Evolutionary conservation across 2,113 vertebrate genomes (phyloP).

Genomic region (Pagrus major): DNA sequence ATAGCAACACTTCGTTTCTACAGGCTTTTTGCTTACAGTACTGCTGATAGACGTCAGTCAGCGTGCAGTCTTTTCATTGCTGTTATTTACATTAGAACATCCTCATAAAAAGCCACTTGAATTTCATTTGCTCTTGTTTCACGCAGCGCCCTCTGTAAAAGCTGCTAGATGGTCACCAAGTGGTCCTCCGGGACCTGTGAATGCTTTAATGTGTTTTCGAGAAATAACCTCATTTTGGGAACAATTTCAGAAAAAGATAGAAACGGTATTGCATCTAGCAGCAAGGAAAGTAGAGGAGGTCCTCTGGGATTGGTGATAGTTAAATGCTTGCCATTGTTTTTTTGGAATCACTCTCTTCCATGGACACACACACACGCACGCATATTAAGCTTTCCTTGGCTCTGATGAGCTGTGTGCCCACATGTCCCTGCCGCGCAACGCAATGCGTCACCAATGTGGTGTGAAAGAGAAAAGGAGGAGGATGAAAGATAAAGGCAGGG

Average conservation of each 20-base stretch:
- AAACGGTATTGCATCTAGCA: slow-evolving; percentile 12
- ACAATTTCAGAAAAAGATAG: slow-evolving; percentile 21
- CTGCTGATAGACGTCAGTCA: not conserved
- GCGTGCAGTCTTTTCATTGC: slow-evolving; percentile 7
- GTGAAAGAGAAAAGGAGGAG: slow-evolving; percentile 48
- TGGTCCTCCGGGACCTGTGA: slow-evolving; percentile 29
- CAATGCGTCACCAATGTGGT: slow-evolving; percentile 48
- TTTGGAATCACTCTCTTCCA: slow-evolving; percentile 13
- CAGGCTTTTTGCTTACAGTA: not conserved
- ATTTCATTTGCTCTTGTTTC: slow-evolving; percentile 4
- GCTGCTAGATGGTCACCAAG: slow-evolving; percentile 44
- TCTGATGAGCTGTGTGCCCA: slow-evolving; percentile 58
- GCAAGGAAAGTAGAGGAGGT: slow-evolving; percentile 23
- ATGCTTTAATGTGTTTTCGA: not conserved
- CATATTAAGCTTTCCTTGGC: slow-evolving; percentile 63
- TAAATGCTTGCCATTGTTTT: slow-evolving; percentile 56
- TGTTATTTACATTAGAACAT: slow-evolving; percentile 1
- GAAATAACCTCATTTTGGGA: slow-evolving; percentile 37
- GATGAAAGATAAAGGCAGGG: slow-evolving; percentile 43
- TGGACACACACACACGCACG: slow-evolving; percentile 20
- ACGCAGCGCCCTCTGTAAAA: slow-evolving; percentile 53
- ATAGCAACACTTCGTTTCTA: slow-evolving; percentile 10
- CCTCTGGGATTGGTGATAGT: slow-evolving; percentile 33
- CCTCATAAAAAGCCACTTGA: not conserved
- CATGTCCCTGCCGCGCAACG: slow-evolving; percentile 58